Conservation (phyloP, 2,797 vertebrate genomes). For the Falco biarmicus region DNA sequence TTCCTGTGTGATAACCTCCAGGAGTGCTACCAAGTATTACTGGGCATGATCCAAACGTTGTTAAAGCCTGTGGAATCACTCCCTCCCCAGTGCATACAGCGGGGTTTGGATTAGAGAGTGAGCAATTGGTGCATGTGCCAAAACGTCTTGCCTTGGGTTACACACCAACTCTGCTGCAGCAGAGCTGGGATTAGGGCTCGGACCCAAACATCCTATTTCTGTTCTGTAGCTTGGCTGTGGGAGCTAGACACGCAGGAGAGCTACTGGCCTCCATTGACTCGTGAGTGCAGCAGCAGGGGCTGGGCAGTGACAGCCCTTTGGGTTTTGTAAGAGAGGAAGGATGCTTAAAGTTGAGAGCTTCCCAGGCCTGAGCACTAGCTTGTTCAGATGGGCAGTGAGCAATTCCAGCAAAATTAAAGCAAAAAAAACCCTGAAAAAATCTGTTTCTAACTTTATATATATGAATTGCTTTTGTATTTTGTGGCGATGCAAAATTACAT, state of each 20-base stretch:
- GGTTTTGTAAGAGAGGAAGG: background rate
- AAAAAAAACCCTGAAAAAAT: background rate
- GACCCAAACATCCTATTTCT: background rate
- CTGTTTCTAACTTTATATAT: background rate
- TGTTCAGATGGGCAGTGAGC: background rate
- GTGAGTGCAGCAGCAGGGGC: background rate
- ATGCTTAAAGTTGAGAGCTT: background rate
- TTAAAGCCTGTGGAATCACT: background rate
- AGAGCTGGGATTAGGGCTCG: background rate
- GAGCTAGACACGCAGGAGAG: background rate
- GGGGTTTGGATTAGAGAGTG: background rate
- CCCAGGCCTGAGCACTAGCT: accelerated
- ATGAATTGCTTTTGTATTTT: background rate
- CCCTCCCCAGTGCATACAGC: background rate
- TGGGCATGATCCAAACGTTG: background rate
- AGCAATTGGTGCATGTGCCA: background rate
- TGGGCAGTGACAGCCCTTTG: accelerated
- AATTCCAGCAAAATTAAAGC: background rate
- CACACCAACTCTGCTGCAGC: accelerated
- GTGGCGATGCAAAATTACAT: background rate
- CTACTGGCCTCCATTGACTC: background rate
- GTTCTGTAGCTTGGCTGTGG: background rate
- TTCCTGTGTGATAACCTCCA: constrained; percentile 2
- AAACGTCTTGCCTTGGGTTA: background rate
- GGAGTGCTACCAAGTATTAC: background rate